Base-by-base conservation (phyloP, 2,113 vertebrate genomes). In the Tragulus kanchil region DNA sequence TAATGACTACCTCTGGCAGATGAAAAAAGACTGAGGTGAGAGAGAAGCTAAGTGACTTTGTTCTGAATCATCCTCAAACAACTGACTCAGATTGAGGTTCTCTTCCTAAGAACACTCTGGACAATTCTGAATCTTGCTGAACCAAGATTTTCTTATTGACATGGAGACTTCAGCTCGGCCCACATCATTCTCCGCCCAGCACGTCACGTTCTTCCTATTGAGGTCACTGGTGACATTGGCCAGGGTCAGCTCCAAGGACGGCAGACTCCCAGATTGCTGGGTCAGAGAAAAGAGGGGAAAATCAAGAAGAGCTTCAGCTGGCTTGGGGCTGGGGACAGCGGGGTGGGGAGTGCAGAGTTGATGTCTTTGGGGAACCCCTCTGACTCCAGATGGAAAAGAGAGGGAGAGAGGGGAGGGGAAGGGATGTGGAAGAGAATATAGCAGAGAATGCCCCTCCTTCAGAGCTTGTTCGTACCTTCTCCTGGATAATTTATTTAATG, bases 131-230 rank as follows among this genome's bases (percentile, higher is more conserved):
- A 19, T 89, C 71, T 56, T 67, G 81, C 62, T n/a, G n/a, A 93
- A 61, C 36, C 12, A 10, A 16, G 36, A 45, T 25, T 56, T 82
- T 23, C 48, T 42, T 77, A 62, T 52, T 62, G n/a, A n/a, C n/a
- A 98, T 97, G 0, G 97, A 98, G 25, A 96, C 96, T 95, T 98
- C 98, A 0, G 96, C 84, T 0, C 11, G 91, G 52, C 98, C 99
- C 6, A 52, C 98, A 0, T 1, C 56, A 0, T 99, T 99, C 96
- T 99, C 99, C 0, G 98, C 99, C 96, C 97, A 95, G 96, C 99
- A 99, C 0, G 94, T 98, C 96, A 99, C 54, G 0, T 99, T 98
- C 25, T 98, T 98, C 89, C 95, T 95, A 91, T 99, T 99, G 96
- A 99, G 98, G 26, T 11, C 87, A n/a, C 98, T 97, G 36, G 98